Conservation (phyloP, 2,888 invertebrate species). For the Sphinx pinastri region DNA sequence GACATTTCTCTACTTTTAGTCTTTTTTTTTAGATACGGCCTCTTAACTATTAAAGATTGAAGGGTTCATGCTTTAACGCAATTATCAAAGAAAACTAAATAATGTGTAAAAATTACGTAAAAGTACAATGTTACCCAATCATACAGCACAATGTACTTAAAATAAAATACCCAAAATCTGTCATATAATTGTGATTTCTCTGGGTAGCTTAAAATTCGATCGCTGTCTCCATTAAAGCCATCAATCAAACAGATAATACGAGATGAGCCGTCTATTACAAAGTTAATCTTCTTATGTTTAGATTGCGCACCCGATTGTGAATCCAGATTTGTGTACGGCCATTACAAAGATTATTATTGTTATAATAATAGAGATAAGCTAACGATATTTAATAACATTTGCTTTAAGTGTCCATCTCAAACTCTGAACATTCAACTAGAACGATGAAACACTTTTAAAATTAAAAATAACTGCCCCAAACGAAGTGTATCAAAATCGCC, state of each 20-base stretch:
- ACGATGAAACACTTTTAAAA: background rate
- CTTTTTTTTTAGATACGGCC: too few relatives aligned
- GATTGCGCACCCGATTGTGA: conserved; percentile 26
- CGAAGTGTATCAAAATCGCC: background rate
- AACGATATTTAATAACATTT: too few relatives aligned
- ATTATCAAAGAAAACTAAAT: too few relatives aligned
- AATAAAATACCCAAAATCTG: background rate
- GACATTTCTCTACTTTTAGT: too few relatives aligned
- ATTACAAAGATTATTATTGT: background rate
- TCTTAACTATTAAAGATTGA: too few relatives aligned
- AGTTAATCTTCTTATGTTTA: conserved; percentile 27
- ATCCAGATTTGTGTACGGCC: conserved; percentile 1
- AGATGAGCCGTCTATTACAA: conserved; percentile 31
- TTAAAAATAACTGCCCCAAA: background rate
- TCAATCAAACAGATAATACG: conserved; percentile 41
- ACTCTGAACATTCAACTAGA: too few relatives aligned
- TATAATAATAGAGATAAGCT: too few relatives aligned
- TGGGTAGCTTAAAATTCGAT: conserved; percentile 26
- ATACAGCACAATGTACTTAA: background rate
- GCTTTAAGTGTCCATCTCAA: too few relatives aligned
- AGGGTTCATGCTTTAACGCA: too few relatives aligned
- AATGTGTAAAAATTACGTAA: too few relatives aligned
- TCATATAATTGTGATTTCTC: conserved; percentile 3
- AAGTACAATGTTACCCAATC: background rate
- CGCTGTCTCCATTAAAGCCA: conserved; percentile 33